These are phyloP conservation scores for Laothoe populi DNA, from an alignment of 2,888 invertebrate species.

Conservation along the genomic window DNA sequence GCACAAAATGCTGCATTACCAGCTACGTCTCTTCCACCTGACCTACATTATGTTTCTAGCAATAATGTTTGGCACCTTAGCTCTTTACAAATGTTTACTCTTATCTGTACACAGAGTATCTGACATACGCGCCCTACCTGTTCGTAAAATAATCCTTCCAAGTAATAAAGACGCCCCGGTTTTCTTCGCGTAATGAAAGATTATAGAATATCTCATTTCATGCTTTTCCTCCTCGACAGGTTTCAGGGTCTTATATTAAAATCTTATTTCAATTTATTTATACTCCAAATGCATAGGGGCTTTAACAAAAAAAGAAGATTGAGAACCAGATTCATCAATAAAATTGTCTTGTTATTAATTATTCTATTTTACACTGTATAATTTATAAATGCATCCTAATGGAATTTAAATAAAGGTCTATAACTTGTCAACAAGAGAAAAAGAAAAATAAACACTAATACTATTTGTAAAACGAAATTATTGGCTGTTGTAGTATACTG, in stretches of 20 bases:
- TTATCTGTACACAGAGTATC: not conserved
- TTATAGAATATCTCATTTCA: slow-evolving; percentile 21
- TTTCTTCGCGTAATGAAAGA: slow-evolving; percentile 13
- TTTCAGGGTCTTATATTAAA: slow-evolving; percentile 1
- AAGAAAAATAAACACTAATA: too few relatives aligned
- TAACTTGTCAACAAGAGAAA: too few relatives aligned
- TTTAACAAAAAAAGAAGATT: not conserved
- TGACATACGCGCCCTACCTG: not conserved
- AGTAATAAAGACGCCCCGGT: not conserved
- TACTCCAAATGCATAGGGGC: not conserved
- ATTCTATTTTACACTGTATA: too few relatives aligned
- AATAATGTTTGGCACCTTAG: slow-evolving; percentile 8
- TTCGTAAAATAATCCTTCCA: not conserved
- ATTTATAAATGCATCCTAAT: too few relatives aligned
- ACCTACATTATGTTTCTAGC: slow-evolving; percentile 38
- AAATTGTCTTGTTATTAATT: too few relatives aligned
- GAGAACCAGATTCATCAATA: too few relatives aligned
- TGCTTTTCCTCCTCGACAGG: not conserved
- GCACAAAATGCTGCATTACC: slow-evolving; percentile 65
- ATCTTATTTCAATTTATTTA: slow-evolving; percentile 7
- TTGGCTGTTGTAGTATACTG: not conserved
- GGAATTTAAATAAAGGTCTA: not conserved
- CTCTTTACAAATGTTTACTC: too few relatives aligned
- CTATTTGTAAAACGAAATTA: not conserved
- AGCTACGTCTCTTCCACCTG: slow-evolving; percentile 48